Evolutionary conservation across 35 echinoderm and acorn worm species (phyloP), one percentile per base, ranked within the genome.

Genomic region (Holothuria glaberrima): DNA sequence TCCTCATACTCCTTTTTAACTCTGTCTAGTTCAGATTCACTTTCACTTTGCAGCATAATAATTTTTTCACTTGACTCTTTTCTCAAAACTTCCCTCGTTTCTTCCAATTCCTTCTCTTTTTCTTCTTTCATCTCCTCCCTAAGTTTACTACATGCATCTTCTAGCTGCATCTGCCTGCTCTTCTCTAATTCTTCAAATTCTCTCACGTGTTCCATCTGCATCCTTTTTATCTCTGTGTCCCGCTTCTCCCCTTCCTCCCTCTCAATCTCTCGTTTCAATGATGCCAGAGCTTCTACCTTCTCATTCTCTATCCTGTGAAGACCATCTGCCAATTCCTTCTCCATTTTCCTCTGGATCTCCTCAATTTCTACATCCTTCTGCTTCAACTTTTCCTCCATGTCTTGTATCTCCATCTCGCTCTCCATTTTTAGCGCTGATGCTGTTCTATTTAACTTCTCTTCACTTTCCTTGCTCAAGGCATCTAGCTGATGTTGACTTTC

Each of bases 151-250:
- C 67, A 93, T 13, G 59, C 88, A 41, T 60, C 86, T 59, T 96
- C 94, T 59, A 93, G 38, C 48, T 90, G 91, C 59, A 96, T 41
- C 45, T 88, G 56, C 18, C 71, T 73, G 52, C 91, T 86, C 28
- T 82, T 93, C 48, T 90, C 88, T 30, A 96, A 85, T 36, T 93
- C 87, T 30, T 91, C 66, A 50, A 96, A 84, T 48, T 96, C 94
- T 22, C 68, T 83, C 12, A 96, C 52, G 30, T 96, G 94, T 2
- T 58, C 88, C 20, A 74, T 88, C 65, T 96, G 94, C 30, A 90
- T 67, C 58, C 58, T 59, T 48, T 75, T 92, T 35, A 70, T 31
- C 80, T 73, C 57, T 21, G 17, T 45, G 4, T 80, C 91, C 38
- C 89, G 57, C 46, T 96, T 88, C 63, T 66, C 44, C 32, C 84